phyloP scores from a whole-genome alignment of 2,888 invertebrate species.

The Mechanitis messenoides region DNA sequence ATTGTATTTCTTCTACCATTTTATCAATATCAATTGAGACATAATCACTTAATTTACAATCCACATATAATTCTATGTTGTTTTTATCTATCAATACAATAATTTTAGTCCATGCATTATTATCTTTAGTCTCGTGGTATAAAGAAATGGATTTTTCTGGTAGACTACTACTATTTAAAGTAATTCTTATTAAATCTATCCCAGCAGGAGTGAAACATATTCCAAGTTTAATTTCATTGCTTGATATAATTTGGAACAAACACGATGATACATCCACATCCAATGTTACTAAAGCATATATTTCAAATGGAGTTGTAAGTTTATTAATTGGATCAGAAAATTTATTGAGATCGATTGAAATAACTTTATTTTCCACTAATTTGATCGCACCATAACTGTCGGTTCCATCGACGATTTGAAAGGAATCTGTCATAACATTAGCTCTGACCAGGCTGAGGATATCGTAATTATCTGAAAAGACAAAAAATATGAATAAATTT shows the following conservation, averaged over 20 bases:
- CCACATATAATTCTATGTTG: constrained; percentile 14
- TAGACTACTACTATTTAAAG: constrained; percentile 23
- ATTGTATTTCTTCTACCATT: constrained; percentile 10
- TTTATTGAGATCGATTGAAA: constrained; percentile 25
- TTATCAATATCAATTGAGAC: not conserved
- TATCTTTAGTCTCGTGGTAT: constrained; percentile 6
- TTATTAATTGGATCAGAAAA: constrained; percentile 10
- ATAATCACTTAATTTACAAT: constrained; percentile 16
- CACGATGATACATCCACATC: constrained; percentile 34
- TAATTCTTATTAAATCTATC: constrained; percentile 27
- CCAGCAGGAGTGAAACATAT: constrained; percentile 36
- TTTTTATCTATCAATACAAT: constrained; percentile 17
- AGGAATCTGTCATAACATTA: constrained; percentile 10
- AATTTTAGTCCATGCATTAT: constrained; percentile 19
- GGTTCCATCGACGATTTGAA: constrained; percentile 21
- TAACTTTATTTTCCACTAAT: constrained; percentile 26
- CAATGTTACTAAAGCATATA: constrained; percentile 44
- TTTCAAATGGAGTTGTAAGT: constrained; percentile 42
- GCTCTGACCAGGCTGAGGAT: constrained; percentile 31
- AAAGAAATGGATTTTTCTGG: not conserved
- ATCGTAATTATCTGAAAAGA: constrained; percentile 31
- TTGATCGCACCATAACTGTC: constrained; percentile 28
- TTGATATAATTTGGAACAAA: constrained; percentile 46
- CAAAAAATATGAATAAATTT: not conserved
- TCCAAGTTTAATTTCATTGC: constrained; percentile 31